phyloP scores from a whole-genome alignment of 2,797 vertebrate genomes.

The Platyrinchus mystaceus region DNA sequence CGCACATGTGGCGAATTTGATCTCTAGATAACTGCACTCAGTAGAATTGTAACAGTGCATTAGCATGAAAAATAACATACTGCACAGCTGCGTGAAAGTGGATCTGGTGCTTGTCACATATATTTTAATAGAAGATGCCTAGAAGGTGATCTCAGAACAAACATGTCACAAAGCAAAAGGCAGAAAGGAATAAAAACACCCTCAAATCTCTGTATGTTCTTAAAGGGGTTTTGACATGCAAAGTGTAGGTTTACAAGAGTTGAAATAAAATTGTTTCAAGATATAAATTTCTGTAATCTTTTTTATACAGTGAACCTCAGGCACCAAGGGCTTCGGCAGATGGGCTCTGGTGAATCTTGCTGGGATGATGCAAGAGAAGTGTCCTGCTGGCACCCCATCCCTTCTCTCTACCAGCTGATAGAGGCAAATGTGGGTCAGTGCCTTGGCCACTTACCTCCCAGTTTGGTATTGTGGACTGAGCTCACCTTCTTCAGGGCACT shows the following conservation, averaged over 20 bases:
- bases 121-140: constrained; percentile 64
- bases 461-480: neutral
- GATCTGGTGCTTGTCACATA: constrained; percentile 64
- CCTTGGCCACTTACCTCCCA: neutral
- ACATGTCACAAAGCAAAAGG: constrained; percentile 42
- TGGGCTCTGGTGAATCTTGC: neutral
- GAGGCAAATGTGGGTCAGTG: too few species aligned
- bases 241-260: neutral
- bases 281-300: neutral
- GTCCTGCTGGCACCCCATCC: neutral
- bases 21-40: constrained; percentile 46
- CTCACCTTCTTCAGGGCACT: neutral
- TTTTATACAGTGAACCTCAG: neutral
- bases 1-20: constrained; percentile 43
- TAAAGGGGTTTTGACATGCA: constrained; percentile 11
- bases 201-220: neutral
- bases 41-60: constrained; percentile 52
- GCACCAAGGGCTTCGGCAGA: neutral
- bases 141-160: constrained; percentile 67
- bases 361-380: neutral
- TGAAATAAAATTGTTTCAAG: constrained; percentile 34
- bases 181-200: constrained; percentile 1
- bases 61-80: constrained; percentile 56
- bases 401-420: neutral
- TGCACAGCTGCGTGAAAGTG: constrained; percentile 53